A percentile compares a stretch with the other conserved stretches of the same genome.
Evolutionary conservation across 2,888 invertebrate species (phyloP).

Genomic region (Mythimna pallens): DNA sequence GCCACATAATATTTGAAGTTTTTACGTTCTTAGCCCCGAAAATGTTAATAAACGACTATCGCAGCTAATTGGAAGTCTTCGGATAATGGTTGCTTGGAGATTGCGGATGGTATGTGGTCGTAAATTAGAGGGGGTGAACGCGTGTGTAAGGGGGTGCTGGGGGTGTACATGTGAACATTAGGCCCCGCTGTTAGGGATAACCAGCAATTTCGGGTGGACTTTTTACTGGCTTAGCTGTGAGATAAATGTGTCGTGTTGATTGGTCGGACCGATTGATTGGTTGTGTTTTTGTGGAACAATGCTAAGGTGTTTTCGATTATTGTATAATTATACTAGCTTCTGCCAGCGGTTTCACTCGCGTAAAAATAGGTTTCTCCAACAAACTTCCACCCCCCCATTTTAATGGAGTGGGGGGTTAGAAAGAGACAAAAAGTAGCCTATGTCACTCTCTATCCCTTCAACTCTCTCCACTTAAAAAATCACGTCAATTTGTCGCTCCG

Average conservation of each 20-base stretch:
- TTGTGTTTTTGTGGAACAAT: conserved; percentile 39
- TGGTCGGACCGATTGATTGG: conserved; percentile 43
- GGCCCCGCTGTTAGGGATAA: conserved; percentile 54
- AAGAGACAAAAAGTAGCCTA: no score
- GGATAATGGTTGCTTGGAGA: conserved; percentile 65
- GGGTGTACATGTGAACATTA: conserved; percentile 50
- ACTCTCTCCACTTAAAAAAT: no score
- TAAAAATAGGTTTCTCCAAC: no score
- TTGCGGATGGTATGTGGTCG: conserved; percentile 65
- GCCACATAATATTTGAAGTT: conserved; percentile 65
- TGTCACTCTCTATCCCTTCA: no score
- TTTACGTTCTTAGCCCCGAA: conserved; percentile 52
- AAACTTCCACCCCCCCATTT: no score
- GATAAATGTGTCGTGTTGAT: conserved; percentile 54
- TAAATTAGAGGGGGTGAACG: conserved; percentile 59
- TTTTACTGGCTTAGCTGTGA: conserved; percentile 48
- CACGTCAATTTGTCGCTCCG: no score
- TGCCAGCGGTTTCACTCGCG: no score
- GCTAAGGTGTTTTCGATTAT: conserved; percentile 5
- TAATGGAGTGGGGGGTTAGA: no score
- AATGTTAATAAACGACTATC: conserved; percentile 66
- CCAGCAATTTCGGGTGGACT: conserved; percentile 59
- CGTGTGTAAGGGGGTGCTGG: conserved; percentile 23
- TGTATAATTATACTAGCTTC: neutral
- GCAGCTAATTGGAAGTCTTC: conserved; percentile 64